A percentile compares a stretch with the other conserved stretches of the same genome.
Evolutionary conservation across 2,888 invertebrate genomes (phyloP).

Genomic region (Aphrophora alni): DNA sequence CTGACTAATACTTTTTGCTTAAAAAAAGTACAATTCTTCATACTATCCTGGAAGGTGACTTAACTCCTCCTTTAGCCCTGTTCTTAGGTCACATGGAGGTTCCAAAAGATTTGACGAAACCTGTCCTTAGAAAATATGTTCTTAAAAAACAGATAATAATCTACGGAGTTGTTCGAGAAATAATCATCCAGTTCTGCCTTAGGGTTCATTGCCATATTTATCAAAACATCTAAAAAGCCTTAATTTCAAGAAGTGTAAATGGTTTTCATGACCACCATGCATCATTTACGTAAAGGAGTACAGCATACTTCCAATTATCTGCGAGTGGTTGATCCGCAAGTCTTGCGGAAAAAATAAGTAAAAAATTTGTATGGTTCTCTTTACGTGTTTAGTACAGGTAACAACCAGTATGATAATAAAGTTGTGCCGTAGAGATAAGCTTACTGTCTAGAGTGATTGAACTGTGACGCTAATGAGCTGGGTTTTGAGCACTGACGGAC

Average conservation of each 20-base stretch:
- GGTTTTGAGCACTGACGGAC: no score
- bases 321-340: no score
- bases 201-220: slow-evolving; percentile 6
- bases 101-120: slow-evolving; percentile 25
- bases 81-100: neutral
- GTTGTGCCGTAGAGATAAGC: no score
- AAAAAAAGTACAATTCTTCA: slow-evolving; percentile 17
- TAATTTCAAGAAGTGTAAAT: neutral
- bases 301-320: no score
- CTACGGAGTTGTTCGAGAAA: slow-evolving; percentile 6
- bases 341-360: no score
- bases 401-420: no score
- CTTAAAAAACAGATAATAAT: slow-evolving; percentile 10
- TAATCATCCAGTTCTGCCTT: neutral
- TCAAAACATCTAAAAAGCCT: neutral
- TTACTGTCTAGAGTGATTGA: no score
- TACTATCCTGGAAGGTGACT: slow-evolving; percentile 4
- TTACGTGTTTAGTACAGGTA: no score
- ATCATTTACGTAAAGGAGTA: neutral
- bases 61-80: neutral
- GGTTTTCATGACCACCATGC: slow-evolving; percentile 9
- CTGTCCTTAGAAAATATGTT: slow-evolving; percentile 23
- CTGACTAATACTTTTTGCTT: slow-evolving; percentile 9
- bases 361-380: no score
- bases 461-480: no score